phyloP scores from a whole-genome alignment of 2,113 vertebrate species.

The Corvus hawaiiensis region DNA sequence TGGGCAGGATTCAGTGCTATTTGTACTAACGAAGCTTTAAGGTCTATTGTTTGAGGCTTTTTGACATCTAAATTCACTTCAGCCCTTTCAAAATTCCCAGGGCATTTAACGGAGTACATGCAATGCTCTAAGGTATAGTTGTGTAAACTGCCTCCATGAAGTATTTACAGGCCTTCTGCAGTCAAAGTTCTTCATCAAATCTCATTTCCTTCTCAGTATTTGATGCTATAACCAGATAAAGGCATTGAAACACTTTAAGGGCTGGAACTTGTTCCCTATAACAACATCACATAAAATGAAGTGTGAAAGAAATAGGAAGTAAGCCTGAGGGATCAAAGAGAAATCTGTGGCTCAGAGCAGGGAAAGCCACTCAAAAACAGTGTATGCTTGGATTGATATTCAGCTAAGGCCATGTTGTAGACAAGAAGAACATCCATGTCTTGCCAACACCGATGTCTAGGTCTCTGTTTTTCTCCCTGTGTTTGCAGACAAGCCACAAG shows the following conservation, averaged over 20 bases:
- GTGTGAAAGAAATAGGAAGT: background rate
- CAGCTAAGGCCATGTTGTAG: background rate
- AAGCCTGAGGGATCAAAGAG: fast-evolving
- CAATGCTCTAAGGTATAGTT: background rate
- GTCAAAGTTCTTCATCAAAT: background rate
- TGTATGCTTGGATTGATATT: background rate
- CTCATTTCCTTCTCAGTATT: background rate
- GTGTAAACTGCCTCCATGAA: background rate
- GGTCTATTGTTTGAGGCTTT: background rate
- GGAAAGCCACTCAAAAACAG: background rate
- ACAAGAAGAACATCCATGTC: background rate
- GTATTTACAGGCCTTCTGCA: background rate
- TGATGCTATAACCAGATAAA: background rate
- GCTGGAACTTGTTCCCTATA: background rate
- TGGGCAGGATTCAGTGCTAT: background rate
- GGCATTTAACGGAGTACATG: background rate
- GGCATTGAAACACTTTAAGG: background rate
- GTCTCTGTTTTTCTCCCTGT: background rate
- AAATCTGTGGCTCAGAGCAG: background rate
- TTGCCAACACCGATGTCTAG: background rate
- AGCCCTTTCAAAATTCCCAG: background rate
- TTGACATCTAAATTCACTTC: background rate
- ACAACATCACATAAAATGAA: background rate
- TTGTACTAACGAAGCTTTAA: background rate
- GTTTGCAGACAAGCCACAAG: background rate